phyloP scores from a whole-genome alignment of 2,113 vertebrate genomes.

The Sorex araneus region DNA sequence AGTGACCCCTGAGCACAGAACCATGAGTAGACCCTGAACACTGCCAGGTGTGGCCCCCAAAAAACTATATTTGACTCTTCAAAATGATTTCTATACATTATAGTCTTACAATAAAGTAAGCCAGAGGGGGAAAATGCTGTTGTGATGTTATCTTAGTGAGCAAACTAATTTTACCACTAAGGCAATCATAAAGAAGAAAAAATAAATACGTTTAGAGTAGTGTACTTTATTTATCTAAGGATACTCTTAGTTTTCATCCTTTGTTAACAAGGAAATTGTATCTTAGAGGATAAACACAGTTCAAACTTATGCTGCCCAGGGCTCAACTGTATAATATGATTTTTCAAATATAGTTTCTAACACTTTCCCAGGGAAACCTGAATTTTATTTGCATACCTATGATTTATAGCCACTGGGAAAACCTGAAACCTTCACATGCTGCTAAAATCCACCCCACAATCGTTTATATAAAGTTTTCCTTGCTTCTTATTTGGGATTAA shows the following conservation, averaged over 20 bases:
- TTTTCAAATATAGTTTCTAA: not conserved
- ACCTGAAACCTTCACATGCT: not conserved
- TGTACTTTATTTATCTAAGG: not conserved
- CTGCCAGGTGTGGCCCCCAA: too few relatives aligned
- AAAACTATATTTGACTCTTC: too few relatives aligned
- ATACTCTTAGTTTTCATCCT: not conserved
- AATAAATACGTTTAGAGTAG: not conserved
- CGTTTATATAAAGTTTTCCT: not conserved
- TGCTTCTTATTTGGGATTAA: slow-evolving; percentile 44
- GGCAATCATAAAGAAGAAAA: not conserved
- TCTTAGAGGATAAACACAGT: not conserved
- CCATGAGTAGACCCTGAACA: too few relatives aligned
- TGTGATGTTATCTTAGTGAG: too few relatives aligned
- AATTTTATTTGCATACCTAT: not conserved
- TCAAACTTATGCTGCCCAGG: not conserved
- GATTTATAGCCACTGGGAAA: not conserved
- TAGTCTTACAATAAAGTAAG: not conserved
- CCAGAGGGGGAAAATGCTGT: not conserved
- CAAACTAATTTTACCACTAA: not conserved
- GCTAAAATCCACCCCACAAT: not conserved
- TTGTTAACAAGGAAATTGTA: not conserved
- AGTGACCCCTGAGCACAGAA: too few relatives aligned
- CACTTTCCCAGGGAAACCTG: not conserved
- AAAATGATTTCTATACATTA: not conserved
- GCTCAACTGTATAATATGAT: not conserved